These are phyloP conservation scores for Macaria notata DNA, from an alignment of 2,888 invertebrate species.

Conservation along the genomic window DNA sequence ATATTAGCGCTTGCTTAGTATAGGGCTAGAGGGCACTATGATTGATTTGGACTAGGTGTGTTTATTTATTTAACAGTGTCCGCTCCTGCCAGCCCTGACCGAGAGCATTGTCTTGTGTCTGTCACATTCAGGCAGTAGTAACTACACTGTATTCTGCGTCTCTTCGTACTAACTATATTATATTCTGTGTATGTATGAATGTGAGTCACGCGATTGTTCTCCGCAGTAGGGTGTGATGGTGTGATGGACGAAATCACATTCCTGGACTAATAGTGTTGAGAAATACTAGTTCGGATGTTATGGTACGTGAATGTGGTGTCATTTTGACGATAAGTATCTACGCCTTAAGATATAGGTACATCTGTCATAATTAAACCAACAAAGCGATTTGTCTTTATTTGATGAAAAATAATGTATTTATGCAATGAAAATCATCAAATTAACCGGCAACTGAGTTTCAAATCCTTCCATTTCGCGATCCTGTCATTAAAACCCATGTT, in stretches of 20 bases:
- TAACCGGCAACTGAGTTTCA: no score
- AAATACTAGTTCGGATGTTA: conserved; percentile 2
- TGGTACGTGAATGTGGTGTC: neutral
- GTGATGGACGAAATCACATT: conserved; percentile 20
- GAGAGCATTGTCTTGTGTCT: conserved; percentile 14
- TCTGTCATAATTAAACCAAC: no score
- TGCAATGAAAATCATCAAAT: no score
- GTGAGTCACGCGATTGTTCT: conserved; percentile 25
- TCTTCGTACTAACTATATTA: neutral
- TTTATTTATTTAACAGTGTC: no score
- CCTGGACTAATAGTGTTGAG: conserved; percentile 12
- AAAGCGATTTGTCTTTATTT: no score
- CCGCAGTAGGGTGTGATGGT: conserved; percentile 6
- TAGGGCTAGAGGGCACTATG: no score
- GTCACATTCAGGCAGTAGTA: conserved; percentile 1
- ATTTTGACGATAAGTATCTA: no score
- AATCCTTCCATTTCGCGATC: no score
- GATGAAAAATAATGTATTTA: no score
- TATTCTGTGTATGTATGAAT: neutral
- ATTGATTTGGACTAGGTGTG: no score
- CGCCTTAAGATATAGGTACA: no score
- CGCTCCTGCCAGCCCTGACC: conserved; percentile 9
- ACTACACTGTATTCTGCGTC: neutral
- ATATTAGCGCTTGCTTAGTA: no score
- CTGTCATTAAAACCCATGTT: neutral